Evolutionary conservation across 2,888 invertebrate genomes (phyloP), one percentile per base, ranked within the genome.

Genomic region (Ophonus ardosiacus): DNA sequence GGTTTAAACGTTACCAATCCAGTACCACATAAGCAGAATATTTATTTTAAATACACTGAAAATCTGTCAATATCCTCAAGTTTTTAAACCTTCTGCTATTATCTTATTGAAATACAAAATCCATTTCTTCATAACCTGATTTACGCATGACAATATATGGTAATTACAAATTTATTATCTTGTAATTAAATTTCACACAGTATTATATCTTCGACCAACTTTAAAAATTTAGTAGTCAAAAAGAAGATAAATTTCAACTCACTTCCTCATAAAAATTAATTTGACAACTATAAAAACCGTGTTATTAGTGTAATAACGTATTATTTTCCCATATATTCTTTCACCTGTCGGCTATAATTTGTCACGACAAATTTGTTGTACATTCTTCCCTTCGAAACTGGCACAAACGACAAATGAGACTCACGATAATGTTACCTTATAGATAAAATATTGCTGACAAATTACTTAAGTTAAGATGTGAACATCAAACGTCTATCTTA

Each of bases 401-500:
- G 63, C 63, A 59, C 59, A 59, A 8, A 59, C 15, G 17, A 59
- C 17, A 21, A 18, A 63, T 5, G 21, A 63, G 24, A 63, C 18
- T 68, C 68, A 68, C 68, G 68, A 68, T 13, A 21, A 40, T 13
- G 13, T 51, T 51, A 63, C 63, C 15, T 17, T 13, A 61, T 13
- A 61, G 4, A 65, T 38, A 31, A 68, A 68, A 68, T 68, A 68
- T 68, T 40, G 68, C 68, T 17, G 68, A 40, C 38, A 68, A 68
- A 68, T 68, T 68, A 68, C 15, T 68, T 15, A 31, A 24, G 31
- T 38, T 31, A 63, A 63, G 24, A 17, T 15, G 15, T 10, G 2
- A 31, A 31, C 31, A 6, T 31, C 0, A 10, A 51, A 51, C 59
- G 18, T 63, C 63, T 7, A 63, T 21, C 7, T 24, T 21, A 8